Evolutionary conservation across 2,113 vertebrate genomes (phyloP).

Genomic region (Trematomus loennbergii): DNA sequence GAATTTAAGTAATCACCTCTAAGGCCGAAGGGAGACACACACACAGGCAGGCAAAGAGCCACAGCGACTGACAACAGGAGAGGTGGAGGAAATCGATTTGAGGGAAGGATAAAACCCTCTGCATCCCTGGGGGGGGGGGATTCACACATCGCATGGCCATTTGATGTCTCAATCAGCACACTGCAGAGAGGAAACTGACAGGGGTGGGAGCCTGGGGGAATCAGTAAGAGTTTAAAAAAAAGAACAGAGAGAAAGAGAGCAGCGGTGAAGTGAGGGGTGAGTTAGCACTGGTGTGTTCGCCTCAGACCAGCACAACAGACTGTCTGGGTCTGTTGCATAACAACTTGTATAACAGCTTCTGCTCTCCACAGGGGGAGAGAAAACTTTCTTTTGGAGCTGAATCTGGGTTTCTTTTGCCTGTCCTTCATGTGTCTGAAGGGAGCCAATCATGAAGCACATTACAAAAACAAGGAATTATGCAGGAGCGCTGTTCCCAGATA

Average conservation of each 20-base stretch:
- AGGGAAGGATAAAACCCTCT: constrained; percentile 5
- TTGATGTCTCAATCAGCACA: constrained; percentile 10
- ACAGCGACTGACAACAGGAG: background rate
- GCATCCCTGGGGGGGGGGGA: constrained; percentile 11
- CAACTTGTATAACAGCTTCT: constrained; percentile 66
- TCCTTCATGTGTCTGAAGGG: constrained; percentile 23
- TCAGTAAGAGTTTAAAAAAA: background rate
- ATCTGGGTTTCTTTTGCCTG: constrained; percentile 21
- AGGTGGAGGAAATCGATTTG: constrained; percentile 20
- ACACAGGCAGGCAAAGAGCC: constrained; percentile 10
- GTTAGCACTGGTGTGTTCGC: constrained; percentile 49
- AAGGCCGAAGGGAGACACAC: background rate
- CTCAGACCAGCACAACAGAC: constrained; percentile 63
- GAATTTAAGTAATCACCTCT: constrained; percentile 11
- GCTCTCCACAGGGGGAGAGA: constrained; percentile 44
- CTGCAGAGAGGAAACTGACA: background rate
- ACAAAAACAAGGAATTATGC: background rate
- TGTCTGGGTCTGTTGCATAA: constrained; percentile 67
- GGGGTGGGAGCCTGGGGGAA: background rate
- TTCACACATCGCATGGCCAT: constrained; percentile 19
- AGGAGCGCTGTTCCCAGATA: background rate
- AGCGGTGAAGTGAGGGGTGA: constrained; percentile 32
- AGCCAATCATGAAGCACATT: constrained; percentile 6
- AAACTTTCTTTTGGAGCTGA: constrained; percentile 56
- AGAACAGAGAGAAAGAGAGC: constrained; percentile 20